Base-by-base conservation (phyloP, 2,888 invertebrate species). In the Noctua pronuba region DNA sequence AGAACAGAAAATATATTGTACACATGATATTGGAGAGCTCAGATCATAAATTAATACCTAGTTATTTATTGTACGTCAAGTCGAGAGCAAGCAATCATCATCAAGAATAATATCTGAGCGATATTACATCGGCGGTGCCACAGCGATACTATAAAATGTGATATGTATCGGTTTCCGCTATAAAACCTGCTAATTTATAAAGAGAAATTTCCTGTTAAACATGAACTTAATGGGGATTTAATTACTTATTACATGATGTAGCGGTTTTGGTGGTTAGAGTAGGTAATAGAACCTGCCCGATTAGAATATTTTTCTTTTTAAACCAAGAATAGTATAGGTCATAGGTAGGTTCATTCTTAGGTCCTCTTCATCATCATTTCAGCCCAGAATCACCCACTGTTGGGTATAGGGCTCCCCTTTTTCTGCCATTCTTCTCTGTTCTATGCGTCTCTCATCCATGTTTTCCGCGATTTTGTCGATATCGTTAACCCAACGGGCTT, bases 1-100 rank as follows among this genome's bases (percentile, higher is more conserved):
- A 76, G 64, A 83, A 71, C 85, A 85, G 80, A 84, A 86, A 83
- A 71, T 72, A 62, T 78, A 67, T 68, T 86, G 83, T 84, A 69
- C 41, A 62, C 28, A 60, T 62, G 58, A 68, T 77, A 79, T 68
- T 85, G 83, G 83, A 80, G 89, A 88, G 83, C 58, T 73, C 35
- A 62, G 65, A 62, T 6, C n/a, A 80, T 83, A 80, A 84, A 84
- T 70, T 84, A 75, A 46, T 38, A n/a, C n/a, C n/a, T n/a, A 64
- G 31, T 62, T 73, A 74, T 73, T 74, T 75, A 73, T 84, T 85
- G 41, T 28, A 79, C 24, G 70, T 75, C 69, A 78, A 38, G 65
- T 75, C 31, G 41, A 72, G 71, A 77, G 44, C 66, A 73, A 73
- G 72, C 66, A 75, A 73, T 78, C 69, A 73, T 73, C 66, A 82